phyloP scores from a whole-genome alignment of 2,888 invertebrate genomes.

The Eupithecia inturbata region DNA sequence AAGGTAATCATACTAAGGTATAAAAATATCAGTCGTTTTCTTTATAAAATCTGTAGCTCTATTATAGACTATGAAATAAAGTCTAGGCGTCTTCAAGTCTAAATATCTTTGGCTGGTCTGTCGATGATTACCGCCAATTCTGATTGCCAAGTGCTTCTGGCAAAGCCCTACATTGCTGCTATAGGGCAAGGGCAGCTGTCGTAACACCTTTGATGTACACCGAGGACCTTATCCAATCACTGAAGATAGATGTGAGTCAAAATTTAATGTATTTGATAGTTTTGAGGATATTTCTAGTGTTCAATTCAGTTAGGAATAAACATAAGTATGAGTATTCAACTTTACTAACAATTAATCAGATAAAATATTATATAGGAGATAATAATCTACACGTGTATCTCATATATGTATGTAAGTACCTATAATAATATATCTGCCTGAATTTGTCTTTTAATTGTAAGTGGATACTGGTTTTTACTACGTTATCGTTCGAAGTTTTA shows the following conservation, averaged over 20 bases:
- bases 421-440: not conserved
- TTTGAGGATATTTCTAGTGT: not conserved
- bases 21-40: not conserved
- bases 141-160: constrained; percentile 72
- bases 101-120: constrained; percentile 73
- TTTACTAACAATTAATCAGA: not conserved
- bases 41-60: not conserved
- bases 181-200: constrained; percentile 52
- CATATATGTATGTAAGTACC: not conserved
- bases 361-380: not conserved
- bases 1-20: not conserved
- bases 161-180: constrained; percentile 64
- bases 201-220: constrained; percentile 28
- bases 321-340: not conserved
- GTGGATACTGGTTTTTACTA: not conserved
- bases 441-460: not conserved
- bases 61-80: constrained; percentile 33
- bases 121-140: constrained; percentile 61
- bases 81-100: constrained; percentile 74
- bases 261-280: not conserved
- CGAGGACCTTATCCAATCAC: not conserved
- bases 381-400: not conserved
- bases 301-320: not conserved
- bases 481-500: not conserved
- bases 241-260: not conserved